These are phyloP conservation scores for Eurois occulta DNA, from an alignment of 2,888 invertebrate species.

Conservation along the genomic window DNA sequence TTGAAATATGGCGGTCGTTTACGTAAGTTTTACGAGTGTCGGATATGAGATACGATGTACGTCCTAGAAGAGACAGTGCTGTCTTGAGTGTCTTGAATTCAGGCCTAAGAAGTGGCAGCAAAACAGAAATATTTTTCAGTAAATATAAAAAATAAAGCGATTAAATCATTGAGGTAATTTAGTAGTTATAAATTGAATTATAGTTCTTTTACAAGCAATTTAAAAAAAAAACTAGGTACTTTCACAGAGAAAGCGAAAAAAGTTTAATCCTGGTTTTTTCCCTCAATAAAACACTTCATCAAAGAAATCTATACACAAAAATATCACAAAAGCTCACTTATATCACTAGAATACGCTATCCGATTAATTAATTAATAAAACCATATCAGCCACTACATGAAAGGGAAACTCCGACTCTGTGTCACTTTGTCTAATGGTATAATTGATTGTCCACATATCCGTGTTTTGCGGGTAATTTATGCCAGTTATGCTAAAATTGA, in stretches of 20 bases:
- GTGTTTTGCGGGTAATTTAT: constrained; percentile 27
- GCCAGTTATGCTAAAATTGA: constrained; percentile 23
- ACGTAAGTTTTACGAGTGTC: constrained; percentile 57
- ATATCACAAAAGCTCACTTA: not conserved
- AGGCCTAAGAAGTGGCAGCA: constrained; percentile 31
- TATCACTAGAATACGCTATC: too few species aligned
- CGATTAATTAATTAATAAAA: constrained; percentile 9
- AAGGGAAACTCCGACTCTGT: not conserved
- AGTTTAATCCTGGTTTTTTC: not conserved
- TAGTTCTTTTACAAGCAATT: not conserved
- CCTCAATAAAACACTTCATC: not conserved
- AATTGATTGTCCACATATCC: constrained; percentile 33
- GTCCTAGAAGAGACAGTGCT: constrained; percentile 21
- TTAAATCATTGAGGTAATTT: not conserved
- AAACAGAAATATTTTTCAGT: not conserved
- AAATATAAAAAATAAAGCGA: not conserved
- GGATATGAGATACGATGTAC: constrained; percentile 53
- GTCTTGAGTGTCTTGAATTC: constrained; percentile 21
- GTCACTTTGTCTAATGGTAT: constrained; percentile 50
- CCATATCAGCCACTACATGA: not conserved
- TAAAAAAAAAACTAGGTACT: not conserved
- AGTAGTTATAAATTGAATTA: not conserved
- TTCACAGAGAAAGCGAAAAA: not conserved
- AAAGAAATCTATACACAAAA: not conserved
- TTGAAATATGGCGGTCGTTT: constrained; percentile 56